Percentiles rank a stretch among this genome's conserved stretches.
phyloP scores from a whole-genome alignment of 2,113 vertebrate genomes.

The Ascaphus truei region DNA sequence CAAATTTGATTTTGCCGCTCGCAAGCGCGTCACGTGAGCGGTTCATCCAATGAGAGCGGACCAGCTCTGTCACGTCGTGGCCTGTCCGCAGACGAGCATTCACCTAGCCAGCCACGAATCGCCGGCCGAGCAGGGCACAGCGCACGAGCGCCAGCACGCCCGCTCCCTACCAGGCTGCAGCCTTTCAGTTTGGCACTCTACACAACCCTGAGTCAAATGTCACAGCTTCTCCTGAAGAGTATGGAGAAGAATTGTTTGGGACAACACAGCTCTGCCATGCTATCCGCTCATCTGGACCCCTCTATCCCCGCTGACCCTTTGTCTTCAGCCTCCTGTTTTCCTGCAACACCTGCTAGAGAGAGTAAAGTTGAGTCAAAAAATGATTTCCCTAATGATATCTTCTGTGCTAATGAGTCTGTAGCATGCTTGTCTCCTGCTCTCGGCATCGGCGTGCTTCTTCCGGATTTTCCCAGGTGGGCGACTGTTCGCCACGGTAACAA shows the following conservation, averaged over 20 bases:
- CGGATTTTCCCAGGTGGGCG: not conserved
- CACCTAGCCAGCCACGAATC: too few species aligned
- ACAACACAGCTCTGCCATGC: not conserved
- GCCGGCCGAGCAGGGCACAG: not conserved
- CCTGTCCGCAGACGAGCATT: too few species aligned
- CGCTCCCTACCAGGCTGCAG: too few species aligned
- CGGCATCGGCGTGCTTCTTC: not conserved
- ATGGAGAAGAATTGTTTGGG: not conserved
- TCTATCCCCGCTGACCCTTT: not conserved
- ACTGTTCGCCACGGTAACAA: conserved; percentile 3
- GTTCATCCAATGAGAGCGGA: too few species aligned
- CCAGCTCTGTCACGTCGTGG: too few species aligned
- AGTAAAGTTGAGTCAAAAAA: not conserved
- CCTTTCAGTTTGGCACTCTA: too few species aligned
- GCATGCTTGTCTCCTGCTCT: not conserved
- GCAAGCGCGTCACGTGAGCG: too few species aligned
- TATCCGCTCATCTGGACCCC: not conserved
- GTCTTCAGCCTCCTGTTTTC: not conserved
- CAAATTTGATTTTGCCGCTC: too few species aligned
- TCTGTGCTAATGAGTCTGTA: conserved; percentile 1
- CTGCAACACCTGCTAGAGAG: not conserved
- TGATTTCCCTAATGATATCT: conserved; percentile 13
- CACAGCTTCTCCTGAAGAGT: not conserved
- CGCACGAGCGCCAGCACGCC: not conserved
- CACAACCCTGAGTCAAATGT: not conserved